Percentiles rank a stretch among this genome's conserved stretches.
Conservation (phyloP, 2,888 invertebrate genomes). For the Xanthostigma xanthostigma region DNA sequence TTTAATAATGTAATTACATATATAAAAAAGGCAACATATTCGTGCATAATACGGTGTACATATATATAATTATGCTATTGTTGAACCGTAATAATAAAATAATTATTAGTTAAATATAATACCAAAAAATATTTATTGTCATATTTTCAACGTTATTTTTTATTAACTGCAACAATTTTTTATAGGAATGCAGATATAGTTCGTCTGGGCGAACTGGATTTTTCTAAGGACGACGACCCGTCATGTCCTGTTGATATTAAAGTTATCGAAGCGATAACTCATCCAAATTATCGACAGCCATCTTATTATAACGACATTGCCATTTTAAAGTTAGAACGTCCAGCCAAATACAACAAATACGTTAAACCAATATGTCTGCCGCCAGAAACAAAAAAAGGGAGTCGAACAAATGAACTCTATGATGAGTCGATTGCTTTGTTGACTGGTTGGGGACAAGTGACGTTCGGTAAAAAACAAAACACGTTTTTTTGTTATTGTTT, state of each 20-base stretch:
- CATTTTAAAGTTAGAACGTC: constrained; percentile 9
- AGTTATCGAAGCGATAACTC: constrained; percentile 8
- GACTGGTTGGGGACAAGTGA: constrained; percentile 14
- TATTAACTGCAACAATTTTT: not conserved
- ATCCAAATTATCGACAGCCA: constrained; percentile 12
- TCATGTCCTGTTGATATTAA: constrained; percentile 12
- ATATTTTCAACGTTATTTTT: too few relatives aligned
- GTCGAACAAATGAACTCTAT: not conserved
- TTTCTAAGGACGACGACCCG: constrained; percentile 9
- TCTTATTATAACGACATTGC: constrained; percentile 14
- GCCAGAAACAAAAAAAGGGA: constrained; percentile 1
- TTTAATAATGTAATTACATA: too few relatives aligned
- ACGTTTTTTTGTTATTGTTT: not conserved
- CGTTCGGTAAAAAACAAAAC: constrained; percentile 10
- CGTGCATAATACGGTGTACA: too few relatives aligned
- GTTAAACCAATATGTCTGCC: constrained; percentile 14
- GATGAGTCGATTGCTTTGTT: constrained; percentile 2
- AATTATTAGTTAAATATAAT: too few relatives aligned
- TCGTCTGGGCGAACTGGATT: constrained; percentile 15
- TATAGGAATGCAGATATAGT: constrained; percentile 12
- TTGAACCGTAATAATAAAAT: too few relatives aligned
- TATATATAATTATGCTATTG: too few relatives aligned
- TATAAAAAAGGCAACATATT: too few relatives aligned
- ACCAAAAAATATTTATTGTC: too few relatives aligned
- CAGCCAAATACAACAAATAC: constrained; percentile 7